A percentile compares a stretch with the other conserved stretches of the same genome.
Conservation (phyloP, 2,113 vertebrate species). For the Siniperca knerii region DNA sequence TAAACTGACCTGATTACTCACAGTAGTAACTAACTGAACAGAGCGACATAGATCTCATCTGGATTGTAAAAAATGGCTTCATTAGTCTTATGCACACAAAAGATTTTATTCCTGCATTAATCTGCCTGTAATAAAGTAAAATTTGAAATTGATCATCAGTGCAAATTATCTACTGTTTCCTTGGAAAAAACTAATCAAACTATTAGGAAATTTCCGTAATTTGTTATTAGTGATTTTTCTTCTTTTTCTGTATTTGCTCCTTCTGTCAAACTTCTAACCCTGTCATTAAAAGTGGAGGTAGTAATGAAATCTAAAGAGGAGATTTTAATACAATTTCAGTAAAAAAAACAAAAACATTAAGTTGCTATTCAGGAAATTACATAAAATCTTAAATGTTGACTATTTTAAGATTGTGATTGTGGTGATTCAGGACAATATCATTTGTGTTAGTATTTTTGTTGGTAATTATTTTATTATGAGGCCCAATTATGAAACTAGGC, state of each 20-base stretch:
- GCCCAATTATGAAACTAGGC: not conserved
- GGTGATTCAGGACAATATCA: not conserved
- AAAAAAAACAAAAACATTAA: not conserved
- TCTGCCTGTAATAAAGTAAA: not conserved
- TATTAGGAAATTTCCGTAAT: not conserved
- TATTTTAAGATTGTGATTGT: not conserved
- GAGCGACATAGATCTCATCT: not conserved
- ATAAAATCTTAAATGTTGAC: not conserved
- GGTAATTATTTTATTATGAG: not conserved
- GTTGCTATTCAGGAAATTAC: not conserved
- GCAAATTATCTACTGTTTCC: not conserved
- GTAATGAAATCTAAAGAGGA: not conserved
- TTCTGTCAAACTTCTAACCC: not conserved
- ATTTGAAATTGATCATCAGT: not conserved
- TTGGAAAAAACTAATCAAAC: conserved; percentile 13
- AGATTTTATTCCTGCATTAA: not conserved
- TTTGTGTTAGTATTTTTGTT: not conserved
- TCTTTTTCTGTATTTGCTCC: not conserved
- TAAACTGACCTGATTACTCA: conserved; percentile 47
- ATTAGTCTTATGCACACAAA: conserved; percentile 15
- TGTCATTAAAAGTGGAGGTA: not conserved
- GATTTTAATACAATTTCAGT: not conserved
- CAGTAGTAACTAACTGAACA: conserved; percentile 17
- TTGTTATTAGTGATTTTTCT: not conserved
- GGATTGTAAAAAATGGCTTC: conserved; percentile 12